phyloP scores from a whole-genome alignment of 2,888 invertebrate genomes.

The Sthenelais limicola region DNA sequence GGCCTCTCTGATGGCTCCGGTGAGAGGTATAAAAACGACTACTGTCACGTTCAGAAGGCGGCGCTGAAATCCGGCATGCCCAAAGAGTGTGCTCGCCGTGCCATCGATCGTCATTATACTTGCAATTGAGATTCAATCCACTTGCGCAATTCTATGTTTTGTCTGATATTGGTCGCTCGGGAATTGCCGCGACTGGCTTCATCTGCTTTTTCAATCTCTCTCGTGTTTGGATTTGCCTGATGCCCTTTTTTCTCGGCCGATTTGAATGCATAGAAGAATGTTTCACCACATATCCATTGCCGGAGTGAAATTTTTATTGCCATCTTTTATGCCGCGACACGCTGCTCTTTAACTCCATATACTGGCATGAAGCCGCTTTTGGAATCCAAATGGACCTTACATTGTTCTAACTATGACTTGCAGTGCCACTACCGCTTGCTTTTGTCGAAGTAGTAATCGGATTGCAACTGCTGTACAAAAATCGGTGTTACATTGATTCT shows the following conservation, averaged over 20 bases:
- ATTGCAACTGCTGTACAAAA: too few species aligned
- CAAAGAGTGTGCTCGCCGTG: constrained; percentile 10
- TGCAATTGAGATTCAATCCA: constrained; percentile 40
- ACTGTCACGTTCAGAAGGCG: too few species aligned
- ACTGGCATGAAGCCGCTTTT: too few species aligned
- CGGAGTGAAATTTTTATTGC: constrained; percentile 30
- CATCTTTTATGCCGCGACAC: constrained; percentile 14
- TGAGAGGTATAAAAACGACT: too few species aligned
- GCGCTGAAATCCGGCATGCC: constrained; percentile 30
- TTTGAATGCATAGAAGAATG: constrained; percentile 26
- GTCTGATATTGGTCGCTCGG: constrained; percentile 25
- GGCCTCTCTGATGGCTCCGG: too few species aligned
- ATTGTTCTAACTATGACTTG: too few species aligned
- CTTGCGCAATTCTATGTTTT: constrained; percentile 33
- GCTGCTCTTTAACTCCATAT: constrained; percentile 19
- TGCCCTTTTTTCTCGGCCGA: constrained; percentile 12
- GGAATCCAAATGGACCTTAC: too few species aligned
- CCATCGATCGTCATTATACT: constrained; percentile 29
- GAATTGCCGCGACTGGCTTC: constrained; percentile 23
- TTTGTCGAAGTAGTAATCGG: too few species aligned
- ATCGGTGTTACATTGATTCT: too few species aligned
- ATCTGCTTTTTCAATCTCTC: constrained; percentile 38
- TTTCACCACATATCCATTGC: constrained; percentile 33
- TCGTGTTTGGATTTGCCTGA: constrained; percentile 28
- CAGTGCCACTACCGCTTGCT: too few species aligned